Evolutionary conservation across 1,140 invertebrate genomes (phyloP).

Genomic region (Brachionus asplanchnoidis): DNA sequence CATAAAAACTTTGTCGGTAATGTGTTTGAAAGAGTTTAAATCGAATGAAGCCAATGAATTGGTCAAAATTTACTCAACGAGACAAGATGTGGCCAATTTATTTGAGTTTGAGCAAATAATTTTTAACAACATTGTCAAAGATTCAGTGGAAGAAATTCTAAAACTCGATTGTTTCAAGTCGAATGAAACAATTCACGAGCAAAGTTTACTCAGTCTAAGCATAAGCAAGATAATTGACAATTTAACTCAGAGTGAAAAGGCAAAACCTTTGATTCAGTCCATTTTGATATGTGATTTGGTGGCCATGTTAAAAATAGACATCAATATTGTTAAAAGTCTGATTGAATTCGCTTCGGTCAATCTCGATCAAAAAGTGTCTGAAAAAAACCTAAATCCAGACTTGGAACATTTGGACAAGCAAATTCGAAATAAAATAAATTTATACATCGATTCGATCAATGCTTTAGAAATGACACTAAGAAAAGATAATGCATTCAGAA

Average conservation of each 20-base stretch:
- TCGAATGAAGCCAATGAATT: background rate
- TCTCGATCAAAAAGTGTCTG: background rate
- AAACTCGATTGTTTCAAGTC: background rate
- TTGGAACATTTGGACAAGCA: background rate
- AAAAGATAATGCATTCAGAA: background rate
- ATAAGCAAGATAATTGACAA: background rate
- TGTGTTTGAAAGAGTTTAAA: conserved; percentile 17
- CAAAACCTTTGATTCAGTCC: background rate
- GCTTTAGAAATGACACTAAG: background rate
- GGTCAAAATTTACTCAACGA: background rate
- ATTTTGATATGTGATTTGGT: background rate
- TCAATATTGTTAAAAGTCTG: background rate
- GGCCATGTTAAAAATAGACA: background rate
- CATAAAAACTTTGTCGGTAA: background rate
- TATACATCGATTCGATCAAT: background rate
- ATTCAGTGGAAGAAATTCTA: background rate
- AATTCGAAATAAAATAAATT: background rate
- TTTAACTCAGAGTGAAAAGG: background rate
- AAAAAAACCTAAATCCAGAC: background rate
- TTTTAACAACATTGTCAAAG: background rate
- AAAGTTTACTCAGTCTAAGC: background rate
- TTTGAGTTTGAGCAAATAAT: conserved; percentile 20
- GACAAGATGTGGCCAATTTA: background rate
- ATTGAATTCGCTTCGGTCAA: background rate
- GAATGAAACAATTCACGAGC: background rate